A percentile compares a stretch with the other conserved stretches of the same genome.
These are phyloP conservation scores for Trichonephila clavipes DNA, from an alignment of 1,140 invertebrate species.

Conservation along the genomic window DNA sequence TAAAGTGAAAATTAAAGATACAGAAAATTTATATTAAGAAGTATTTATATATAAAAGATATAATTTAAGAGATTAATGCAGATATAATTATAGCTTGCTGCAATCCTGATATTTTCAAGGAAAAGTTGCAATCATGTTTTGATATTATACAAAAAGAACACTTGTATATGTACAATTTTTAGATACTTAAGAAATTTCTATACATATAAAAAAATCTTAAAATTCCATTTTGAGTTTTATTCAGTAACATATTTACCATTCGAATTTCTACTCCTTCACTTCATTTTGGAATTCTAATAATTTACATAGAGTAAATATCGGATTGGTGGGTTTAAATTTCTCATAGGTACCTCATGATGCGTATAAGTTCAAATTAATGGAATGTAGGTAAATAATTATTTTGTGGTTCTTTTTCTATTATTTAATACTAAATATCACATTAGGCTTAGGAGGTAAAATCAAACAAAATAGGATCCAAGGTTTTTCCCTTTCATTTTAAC, in stretches of 20 bases:
- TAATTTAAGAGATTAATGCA: constrained; percentile 4
- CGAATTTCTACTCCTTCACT: too few relatives aligned
- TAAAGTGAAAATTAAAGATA: not conserved
- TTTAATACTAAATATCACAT: constrained; percentile 1
- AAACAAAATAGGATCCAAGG: not conserved
- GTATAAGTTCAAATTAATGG: not conserved
- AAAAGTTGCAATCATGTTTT: not conserved
- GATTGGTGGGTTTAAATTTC: too few relatives aligned
- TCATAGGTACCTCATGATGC: not conserved
- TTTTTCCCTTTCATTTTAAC: not conserved
- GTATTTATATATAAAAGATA: not conserved
- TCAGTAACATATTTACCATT: too few relatives aligned
- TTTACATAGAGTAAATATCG: too few relatives aligned
- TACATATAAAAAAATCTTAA: constrained; percentile 1
- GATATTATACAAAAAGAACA: constrained; percentile 2
- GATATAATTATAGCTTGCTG: not conserved
- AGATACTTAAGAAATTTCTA: not conserved
- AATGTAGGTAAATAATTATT: not conserved
- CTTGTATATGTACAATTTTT: not conserved
- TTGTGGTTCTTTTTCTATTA: not conserved
- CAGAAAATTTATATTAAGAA: not conserved
- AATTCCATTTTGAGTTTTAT: not conserved
- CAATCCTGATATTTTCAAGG: not conserved
- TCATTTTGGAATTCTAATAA: too few relatives aligned
- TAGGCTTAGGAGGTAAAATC: not conserved